Percentiles rank a stretch among this genome's conserved stretches.
These are phyloP conservation scores for Drosophila orosa DNA, from an alignment of 1,140 invertebrate genomes.

Conservation along the genomic window DNA sequence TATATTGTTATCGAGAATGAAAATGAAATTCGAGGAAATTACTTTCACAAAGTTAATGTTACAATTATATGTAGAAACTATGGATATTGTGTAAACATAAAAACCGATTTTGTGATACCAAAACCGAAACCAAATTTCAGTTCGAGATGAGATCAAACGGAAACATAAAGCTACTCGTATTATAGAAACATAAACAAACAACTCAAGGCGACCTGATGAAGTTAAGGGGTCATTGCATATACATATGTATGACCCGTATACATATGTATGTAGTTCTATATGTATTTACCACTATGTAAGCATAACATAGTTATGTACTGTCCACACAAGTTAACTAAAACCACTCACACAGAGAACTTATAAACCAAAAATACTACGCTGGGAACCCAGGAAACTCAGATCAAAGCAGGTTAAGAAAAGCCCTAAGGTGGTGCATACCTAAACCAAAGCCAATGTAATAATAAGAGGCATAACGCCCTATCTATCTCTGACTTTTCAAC, in stretches of 20 bases:
- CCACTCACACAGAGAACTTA: slow-evolving; percentile 10
- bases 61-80: slow-evolving; percentile 26
- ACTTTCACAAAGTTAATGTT: slow-evolving; percentile 22
- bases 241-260: slow-evolving; percentile 16
- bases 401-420: slow-evolving; percentile 8
- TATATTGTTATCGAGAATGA: slow-evolving; percentile 27
- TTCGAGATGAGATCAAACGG: slow-evolving; percentile 48
- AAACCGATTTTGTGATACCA: slow-evolving; percentile 53
- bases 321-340: slow-evolving; percentile 55
- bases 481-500: background rate
- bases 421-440: background rate
- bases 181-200: slow-evolving; percentile 32
- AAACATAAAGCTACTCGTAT: slow-evolving; percentile 4
- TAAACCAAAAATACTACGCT: slow-evolving; percentile 12
- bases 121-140: slow-evolving; percentile 38
- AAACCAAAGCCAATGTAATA: background rate
- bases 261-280: slow-evolving; percentile 22
- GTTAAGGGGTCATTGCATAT: slow-evolving; percentile 27
- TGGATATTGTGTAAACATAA: slow-evolving; percentile 34
- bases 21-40: slow-evolving; percentile 40
- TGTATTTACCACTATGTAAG: slow-evolving; percentile 27
- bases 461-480: background rate
- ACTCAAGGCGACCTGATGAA: slow-evolving; percentile 74
- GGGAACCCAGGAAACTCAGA: slow-evolving; percentile 10
- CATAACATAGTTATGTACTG: slow-evolving; percentile 39